Evolutionary conservation across 2,888 invertebrate species (phyloP).

Genomic region (Autographa pulchrina): DNA sequence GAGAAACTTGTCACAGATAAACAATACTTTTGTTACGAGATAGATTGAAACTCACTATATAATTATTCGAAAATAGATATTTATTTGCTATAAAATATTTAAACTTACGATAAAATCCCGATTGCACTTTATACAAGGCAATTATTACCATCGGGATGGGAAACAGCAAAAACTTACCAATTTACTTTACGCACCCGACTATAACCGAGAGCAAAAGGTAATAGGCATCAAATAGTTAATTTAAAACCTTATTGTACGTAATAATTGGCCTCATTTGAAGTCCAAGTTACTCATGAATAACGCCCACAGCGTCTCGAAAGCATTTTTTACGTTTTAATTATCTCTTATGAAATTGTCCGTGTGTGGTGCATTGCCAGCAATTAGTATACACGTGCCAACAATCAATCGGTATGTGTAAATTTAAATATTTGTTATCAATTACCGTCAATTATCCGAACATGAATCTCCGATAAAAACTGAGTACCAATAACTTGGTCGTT

Average conservation of each 20-base stretch:
- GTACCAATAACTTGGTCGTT: constrained; percentile 33
- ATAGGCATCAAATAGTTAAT: constrained; percentile 22
- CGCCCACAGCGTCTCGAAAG: constrained; percentile 23
- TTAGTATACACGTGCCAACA: constrained; percentile 36
- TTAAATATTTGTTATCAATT: constrained; percentile 27
- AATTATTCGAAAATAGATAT: too few relatives aligned
- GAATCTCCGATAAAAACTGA: constrained; percentile 38
- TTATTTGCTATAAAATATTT: neutral
- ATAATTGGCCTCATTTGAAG: constrained; percentile 36
- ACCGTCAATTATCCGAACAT: constrained; percentile 36
- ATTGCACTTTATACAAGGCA: neutral
- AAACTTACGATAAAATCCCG: neutral
- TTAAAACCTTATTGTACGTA: constrained; percentile 30
- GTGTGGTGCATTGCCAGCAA: constrained; percentile 24
- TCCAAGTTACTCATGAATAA: constrained; percentile 23
- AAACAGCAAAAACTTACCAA: neutral
- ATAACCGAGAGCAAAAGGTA: constrained; percentile 8
- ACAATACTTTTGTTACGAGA: too few relatives aligned
- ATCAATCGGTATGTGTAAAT: constrained; percentile 33
- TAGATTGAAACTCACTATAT: too few relatives aligned
- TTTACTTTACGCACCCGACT: constrained; percentile 6
- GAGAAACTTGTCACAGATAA: too few relatives aligned
- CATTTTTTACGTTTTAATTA: constrained; percentile 45
- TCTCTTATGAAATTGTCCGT: constrained; percentile 24
- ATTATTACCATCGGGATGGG: neutral